These are phyloP conservation scores for Aphaenogaster floridana DNA, from an alignment of 1,140 invertebrate species.

Conservation along the genomic window DNA sequence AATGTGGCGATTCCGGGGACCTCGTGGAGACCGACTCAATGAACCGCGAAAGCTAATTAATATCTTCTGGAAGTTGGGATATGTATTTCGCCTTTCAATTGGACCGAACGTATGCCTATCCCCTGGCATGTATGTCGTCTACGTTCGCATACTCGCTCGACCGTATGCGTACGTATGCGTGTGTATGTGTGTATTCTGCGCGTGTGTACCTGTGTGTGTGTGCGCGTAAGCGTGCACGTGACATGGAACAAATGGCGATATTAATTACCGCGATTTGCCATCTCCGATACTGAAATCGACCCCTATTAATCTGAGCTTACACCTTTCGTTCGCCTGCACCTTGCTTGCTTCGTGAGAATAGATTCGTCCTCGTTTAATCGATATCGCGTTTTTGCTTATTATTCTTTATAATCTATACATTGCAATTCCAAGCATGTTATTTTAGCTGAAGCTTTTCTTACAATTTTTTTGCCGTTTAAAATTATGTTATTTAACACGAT, in stretches of 20 bases:
- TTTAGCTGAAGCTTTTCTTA: too few species aligned
- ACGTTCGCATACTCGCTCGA: background rate
- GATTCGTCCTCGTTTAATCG: slow-evolving; percentile 31
- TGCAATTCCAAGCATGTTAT: too few species aligned
- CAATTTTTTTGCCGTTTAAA: too few species aligned
- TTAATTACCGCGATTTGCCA: slow-evolving; percentile 78
- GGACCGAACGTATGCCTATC: slow-evolving; percentile 54
- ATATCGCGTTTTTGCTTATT: background rate
- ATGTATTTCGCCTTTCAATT: slow-evolving; percentile 73
- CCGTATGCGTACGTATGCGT: background rate
- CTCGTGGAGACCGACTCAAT: slow-evolving; percentile 58
- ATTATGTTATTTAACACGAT: too few species aligned
- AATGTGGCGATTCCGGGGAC: slow-evolving; percentile 51
- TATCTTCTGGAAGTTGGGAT: slow-evolving; percentile 66
- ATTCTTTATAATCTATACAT: background rate
- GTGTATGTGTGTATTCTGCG: slow-evolving; percentile 14
- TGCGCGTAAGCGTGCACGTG: slow-evolving; percentile 61
- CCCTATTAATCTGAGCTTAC: slow-evolving; percentile 70
- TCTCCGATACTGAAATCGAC: slow-evolving; percentile 74
- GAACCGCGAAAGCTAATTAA: slow-evolving; percentile 79
- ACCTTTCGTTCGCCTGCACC: slow-evolving; percentile 39
- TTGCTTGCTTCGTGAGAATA: slow-evolving; percentile 42
- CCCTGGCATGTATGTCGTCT: slow-evolving; percentile 23
- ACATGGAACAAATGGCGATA: slow-evolving; percentile 76
- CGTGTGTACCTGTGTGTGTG: background rate